These are phyloP conservation scores for Vultur gryphus DNA, from an alignment of 2,797 vertebrate species.

Conservation along the genomic window DNA sequence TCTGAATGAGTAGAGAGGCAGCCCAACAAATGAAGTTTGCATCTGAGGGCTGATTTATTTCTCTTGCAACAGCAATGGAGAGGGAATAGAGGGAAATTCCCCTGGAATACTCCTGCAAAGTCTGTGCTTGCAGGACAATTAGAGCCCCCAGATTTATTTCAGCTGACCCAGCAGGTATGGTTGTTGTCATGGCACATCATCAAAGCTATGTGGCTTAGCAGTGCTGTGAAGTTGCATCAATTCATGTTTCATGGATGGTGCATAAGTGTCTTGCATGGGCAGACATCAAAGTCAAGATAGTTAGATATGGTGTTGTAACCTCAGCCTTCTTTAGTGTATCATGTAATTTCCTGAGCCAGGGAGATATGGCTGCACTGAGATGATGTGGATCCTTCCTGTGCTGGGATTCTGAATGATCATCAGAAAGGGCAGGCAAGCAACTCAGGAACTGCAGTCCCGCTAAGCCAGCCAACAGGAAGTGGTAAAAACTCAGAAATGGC, in stretches of 20 bases:
- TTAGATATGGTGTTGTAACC: neutral
- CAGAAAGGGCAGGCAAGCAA: neutral
- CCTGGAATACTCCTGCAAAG: neutral
- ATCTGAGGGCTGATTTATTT: neutral
- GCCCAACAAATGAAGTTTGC: neutral
- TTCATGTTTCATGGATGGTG: neutral
- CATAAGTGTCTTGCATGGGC: neutral
- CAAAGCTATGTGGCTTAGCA: slow-evolving; percentile 8
- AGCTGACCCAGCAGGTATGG: neutral
- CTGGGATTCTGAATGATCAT: neutral
- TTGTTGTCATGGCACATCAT: neutral
- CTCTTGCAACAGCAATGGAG: neutral
- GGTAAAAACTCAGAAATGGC: neutral
- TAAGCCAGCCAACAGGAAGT: neutral
- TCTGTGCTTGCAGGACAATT: neutral
- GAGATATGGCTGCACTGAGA: neutral
- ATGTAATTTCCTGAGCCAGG: neutral
- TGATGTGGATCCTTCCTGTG: neutral
- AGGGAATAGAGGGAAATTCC: neutral
- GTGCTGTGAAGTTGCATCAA: neutral
- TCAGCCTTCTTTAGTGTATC: neutral
- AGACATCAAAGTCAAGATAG: neutral
- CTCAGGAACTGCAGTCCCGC: neutral
- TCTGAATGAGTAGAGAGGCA: neutral
- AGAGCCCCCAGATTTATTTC: neutral